Evolutionary conservation across 2,113 vertebrate species (phyloP), one percentile per base, ranked within the genome.

Genomic region (Acrocephalus kingi): DNA sequence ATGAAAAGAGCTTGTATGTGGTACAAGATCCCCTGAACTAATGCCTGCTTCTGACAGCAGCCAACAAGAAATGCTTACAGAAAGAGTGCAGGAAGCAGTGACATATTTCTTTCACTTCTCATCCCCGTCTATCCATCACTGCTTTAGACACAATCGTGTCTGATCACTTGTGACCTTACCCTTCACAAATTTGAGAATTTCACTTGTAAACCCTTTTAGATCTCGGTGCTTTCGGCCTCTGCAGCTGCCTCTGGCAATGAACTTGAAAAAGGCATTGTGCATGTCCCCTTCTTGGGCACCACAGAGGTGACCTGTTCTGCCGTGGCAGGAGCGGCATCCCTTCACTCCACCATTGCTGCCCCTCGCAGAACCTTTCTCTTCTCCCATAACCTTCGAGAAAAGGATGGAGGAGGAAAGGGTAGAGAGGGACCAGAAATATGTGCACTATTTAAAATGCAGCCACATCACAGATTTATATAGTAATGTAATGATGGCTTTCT

Each of bases 31-130:
- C 14, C 33, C 51, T 59, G 67, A 89, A 59, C 68, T 84, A 46
- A 77, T 0, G 6, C 10, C 68, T 86, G 72, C 15, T 35, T 63
- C 49, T 93, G 90, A 84, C 76, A 95, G 85, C 51, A 92, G 76
- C 15, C 1, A 0, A 94, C 39, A 92, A 80, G 23, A 80, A 93
- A 63, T 37, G 83, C 72, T 90, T 66, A 63, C 3, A 2, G 55
- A 63, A 73, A 39, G 43, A 62, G 55, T 39, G 52, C 30, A 71
- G 55, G 68, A 88, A 71, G 27, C 86, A 89, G 39, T 93, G 82
- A 94, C 87, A 86, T 74, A 77, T 58, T 95, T 94, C 66, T 93
- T 88, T 86, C 88, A 89, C 76, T 92, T 96, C 72, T 86, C 58
- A 91, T 87, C 67, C 54, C 82, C 88, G 82, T 56, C 75, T 51